These are phyloP conservation scores for Lepisosteus osseus DNA, from an alignment of 2,113 vertebrate species.

Conservation along the genomic window DNA sequence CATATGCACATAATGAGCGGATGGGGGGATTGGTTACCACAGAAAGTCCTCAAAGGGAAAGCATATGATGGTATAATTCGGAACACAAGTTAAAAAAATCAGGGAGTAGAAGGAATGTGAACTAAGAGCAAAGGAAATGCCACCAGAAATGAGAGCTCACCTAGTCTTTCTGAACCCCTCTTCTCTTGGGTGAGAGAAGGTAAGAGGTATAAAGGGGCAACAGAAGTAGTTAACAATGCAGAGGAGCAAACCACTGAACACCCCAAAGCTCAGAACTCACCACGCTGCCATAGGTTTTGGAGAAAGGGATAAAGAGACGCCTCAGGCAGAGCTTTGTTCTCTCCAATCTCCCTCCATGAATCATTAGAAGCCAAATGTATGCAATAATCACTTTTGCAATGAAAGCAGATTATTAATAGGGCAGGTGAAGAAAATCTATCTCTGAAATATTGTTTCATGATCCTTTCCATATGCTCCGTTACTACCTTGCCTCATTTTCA, in stretches of 20 bases:
- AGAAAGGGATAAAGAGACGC: slow-evolving; percentile 3
- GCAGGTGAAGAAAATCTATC: neutral
- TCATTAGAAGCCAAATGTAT: slow-evolving; percentile 17
- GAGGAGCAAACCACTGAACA: neutral
- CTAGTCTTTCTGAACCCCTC: too few species aligned
- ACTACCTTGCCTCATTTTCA: slow-evolving; percentile 21
- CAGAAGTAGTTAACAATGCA: neutral
- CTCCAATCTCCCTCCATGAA: slow-evolving; percentile 17
- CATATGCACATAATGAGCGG: too few species aligned
- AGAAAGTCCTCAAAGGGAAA: too few species aligned
- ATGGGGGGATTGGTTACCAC: too few species aligned
- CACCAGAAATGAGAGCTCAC: too few species aligned
- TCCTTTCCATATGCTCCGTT: slow-evolving; percentile 23
- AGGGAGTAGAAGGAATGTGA: too few species aligned
- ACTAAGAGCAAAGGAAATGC: too few species aligned
- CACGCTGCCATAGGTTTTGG: neutral
- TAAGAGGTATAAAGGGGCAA: neutral
- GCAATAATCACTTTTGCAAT: slow-evolving; percentile 16
- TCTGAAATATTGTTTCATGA: slow-evolving; percentile 11
- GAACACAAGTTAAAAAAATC: too few species aligned
- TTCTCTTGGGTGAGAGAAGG: too few species aligned
- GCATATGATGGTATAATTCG: too few species aligned
- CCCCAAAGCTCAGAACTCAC: too few species aligned
- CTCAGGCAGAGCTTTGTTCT: neutral
- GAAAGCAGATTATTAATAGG: slow-evolving; percentile 10